phyloP scores from a whole-genome alignment of 2,888 invertebrate genomes.

The Apoderus coryli region DNA sequence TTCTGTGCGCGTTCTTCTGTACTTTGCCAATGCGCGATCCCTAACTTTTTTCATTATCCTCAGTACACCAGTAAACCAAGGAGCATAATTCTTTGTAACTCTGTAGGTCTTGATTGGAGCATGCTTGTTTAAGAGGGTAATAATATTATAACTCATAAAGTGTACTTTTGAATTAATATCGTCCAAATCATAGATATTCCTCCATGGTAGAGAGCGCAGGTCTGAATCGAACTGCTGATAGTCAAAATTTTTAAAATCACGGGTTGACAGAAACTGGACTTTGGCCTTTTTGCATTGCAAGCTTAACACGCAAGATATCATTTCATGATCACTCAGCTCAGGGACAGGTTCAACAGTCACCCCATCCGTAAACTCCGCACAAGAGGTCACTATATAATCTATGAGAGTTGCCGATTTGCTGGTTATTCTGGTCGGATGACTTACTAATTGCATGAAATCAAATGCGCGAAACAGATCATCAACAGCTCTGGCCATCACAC shows the following conservation, averaged over 20 bases:
- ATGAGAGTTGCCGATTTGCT: background rate
- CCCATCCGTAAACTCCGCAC: no score
- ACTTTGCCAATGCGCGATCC: background rate
- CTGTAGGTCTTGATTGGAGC: background rate
- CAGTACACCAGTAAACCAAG: slow-evolving; percentile 1
- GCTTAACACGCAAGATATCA: background rate
- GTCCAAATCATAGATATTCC: background rate
- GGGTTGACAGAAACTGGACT: background rate
- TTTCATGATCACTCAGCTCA: background rate
- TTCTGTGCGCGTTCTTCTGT: background rate
- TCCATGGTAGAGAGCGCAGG: background rate
- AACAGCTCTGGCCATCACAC: background rate
- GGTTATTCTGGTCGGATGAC: background rate
- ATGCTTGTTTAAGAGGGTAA: slow-evolving; percentile 2
- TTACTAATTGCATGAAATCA: background rate
- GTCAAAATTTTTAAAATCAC: background rate
- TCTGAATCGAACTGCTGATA: background rate
- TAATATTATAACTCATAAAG: slow-evolving; percentile 34
- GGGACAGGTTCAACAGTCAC: background rate
- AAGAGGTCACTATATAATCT: slow-evolving; percentile 1
- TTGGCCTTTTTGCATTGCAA: background rate
- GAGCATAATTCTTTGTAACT: slow-evolving; percentile 2
- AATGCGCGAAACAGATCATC: background rate
- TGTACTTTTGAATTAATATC: slow-evolving; percentile 1
- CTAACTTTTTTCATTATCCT: background rate